Conservation (phyloP, 2,797 vertebrate species). For the Gastrophryne carolinensis region DNA sequence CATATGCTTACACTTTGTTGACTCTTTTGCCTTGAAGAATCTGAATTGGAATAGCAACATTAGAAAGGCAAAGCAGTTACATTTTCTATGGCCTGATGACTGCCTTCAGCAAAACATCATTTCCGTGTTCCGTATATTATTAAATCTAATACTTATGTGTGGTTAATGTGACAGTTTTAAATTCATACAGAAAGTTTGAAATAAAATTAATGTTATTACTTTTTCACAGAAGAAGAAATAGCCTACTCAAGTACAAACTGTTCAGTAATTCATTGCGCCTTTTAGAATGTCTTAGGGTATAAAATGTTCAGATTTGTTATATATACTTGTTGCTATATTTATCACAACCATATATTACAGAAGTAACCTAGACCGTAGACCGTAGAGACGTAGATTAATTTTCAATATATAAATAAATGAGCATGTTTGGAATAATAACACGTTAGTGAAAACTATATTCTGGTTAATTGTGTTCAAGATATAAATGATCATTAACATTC, state of each 20-base stretch:
- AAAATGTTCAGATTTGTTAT: neutral
- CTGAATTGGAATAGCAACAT: constrained; percentile 59
- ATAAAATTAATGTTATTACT: constrained; percentile 79
- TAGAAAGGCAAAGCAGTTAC: constrained; percentile 62
- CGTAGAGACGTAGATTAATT: no score
- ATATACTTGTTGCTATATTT: neutral
- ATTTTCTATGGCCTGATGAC: constrained; percentile 62
- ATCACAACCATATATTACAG: neutral
- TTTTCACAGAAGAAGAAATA: constrained; percentile 56
- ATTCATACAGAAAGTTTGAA: constrained; percentile 68
- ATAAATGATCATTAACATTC: no score
- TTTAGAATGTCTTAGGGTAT: neutral
- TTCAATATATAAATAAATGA: no score
- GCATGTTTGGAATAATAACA: no score
- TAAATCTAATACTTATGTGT: constrained; percentile 72
- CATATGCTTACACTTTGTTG: constrained; percentile 35
- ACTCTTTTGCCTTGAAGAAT: constrained; percentile 42
- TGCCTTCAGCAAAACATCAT: constrained; percentile 62
- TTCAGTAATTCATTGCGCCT: constrained; percentile 17
- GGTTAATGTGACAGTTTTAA: constrained; percentile 72
- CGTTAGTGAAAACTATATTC: no score
- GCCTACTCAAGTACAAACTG: constrained; percentile 33
- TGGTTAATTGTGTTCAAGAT: no score
- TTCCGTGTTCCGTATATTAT: constrained; percentile 67
- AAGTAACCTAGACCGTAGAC: no score